These are phyloP conservation scores for Hydropotes inermis DNA, from an alignment of 2,113 vertebrate species.

Conservation along the genomic window DNA sequence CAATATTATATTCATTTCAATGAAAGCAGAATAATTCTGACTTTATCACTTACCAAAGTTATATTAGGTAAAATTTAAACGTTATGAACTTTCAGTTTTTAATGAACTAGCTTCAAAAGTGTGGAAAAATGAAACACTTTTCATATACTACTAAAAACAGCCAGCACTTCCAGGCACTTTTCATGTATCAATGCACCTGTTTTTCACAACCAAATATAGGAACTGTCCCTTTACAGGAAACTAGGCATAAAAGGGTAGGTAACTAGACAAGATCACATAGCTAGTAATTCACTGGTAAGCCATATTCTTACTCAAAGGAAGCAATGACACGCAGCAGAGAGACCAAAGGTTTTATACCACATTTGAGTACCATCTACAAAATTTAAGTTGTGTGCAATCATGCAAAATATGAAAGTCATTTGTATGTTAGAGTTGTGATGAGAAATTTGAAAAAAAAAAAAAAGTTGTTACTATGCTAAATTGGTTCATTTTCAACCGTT, in stretches of 20 bases:
- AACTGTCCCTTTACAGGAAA: neutral
- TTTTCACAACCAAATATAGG: neutral
- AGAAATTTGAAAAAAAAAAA: neutral
- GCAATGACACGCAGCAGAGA: neutral
- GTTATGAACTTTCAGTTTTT: neutral
- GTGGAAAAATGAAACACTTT: neutral
- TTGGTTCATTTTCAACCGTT: neutral
- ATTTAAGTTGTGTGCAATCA: neutral
- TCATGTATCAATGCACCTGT: neutral
- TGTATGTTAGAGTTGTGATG: neutral
- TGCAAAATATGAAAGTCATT: neutral
- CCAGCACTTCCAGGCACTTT: neutral
- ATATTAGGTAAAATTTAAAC: neutral
- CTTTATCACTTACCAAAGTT: neutral
- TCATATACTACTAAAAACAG: neutral
- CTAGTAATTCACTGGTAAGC: neutral
- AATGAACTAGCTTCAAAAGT: neutral
- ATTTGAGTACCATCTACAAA: neutral
- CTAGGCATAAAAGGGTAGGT: neutral
- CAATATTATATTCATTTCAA: neutral
- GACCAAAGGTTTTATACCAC: neutral
- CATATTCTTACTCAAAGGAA: neutral
- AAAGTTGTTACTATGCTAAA: neutral
- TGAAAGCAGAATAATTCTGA: neutral
- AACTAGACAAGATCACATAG: neutral